Base-by-base conservation (phyloP, 2,113 vertebrate genomes). In the Osmerus mordax region DNA sequence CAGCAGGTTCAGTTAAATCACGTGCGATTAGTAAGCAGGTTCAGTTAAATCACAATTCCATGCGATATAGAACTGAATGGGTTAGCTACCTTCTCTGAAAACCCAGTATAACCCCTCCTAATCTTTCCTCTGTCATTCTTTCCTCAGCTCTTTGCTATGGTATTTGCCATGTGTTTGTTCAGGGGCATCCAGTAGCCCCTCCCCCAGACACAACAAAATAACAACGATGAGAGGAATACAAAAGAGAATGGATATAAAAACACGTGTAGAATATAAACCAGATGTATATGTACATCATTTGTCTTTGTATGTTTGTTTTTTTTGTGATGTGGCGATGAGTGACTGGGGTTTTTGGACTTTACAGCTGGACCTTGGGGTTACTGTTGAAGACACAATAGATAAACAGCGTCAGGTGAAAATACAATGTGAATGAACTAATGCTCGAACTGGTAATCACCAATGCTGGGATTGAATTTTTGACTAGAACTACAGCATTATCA, bases 111-210 rank as follows among this genome's bases (percentile, higher is more conserved):
- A 13, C 23, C 16, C 5, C 21, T 15, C 53, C 19, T 65, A 21
- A 65, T 68, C 67, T 66, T 69, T 14, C 0, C 60, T 66, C 2
- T 29, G 0, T 67, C 69, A 74, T 7, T 29, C 6, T 74, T 69
- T 82, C 73, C 13, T 3, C 91, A 97, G 96, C 93, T 98, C 9
- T 95, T 96, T 3, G 93, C 95, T 80, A 97, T 98, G 96, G 90
- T 96, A 82, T 97, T 97, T 25, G 95, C 96, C 28, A 96, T 98
- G 94, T 98, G 95, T 89, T 90, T 98, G 78, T 97, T 97, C 83
- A 87, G 93, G 81, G 95, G 96, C 62, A 97, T 97, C 89, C 94
- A 97, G 87, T 98, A 92, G 81, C 11, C 6, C 15, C 41, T 2
- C 18, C 21, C 18, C n/a, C 61, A 32, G 3, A 15, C 67, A 0